Conservation (phyloP, 2,888 invertebrate genomes). For the Bombylius discolor region DNA sequence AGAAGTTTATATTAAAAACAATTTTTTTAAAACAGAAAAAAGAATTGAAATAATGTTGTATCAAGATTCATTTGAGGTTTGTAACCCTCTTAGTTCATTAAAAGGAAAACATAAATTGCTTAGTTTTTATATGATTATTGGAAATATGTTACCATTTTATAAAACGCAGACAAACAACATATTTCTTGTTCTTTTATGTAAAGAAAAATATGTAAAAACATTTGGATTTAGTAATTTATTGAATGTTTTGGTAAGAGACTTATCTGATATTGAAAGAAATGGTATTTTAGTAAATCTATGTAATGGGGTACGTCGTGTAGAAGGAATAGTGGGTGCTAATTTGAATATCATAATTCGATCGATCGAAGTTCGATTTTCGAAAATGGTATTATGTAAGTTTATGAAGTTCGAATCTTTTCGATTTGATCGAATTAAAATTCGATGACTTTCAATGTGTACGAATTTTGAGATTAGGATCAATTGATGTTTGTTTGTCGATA, state of each 20-base stretch:
- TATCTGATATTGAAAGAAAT: constrained; percentile 6
- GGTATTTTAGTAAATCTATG: not conserved
- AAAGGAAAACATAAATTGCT: constrained; percentile 9
- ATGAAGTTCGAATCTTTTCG: too few species aligned
- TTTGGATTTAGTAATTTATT: constrained; percentile 4
- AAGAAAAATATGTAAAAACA: constrained; percentile 4
- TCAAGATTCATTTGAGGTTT: constrained; percentile 9
- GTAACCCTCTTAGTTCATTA: constrained; percentile 8
- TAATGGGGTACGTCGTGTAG: too few species aligned
- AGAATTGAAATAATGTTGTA: constrained; percentile 3
- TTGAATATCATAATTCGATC: too few species aligned
- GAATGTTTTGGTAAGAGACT: constrained; percentile 3
- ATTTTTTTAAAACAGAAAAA: not conserved
- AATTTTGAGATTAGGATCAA: too few species aligned
- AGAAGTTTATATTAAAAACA: not conserved
- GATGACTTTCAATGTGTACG: too few species aligned
- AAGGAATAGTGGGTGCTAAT: too few species aligned
- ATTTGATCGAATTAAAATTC: too few species aligned
- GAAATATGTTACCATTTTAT: too few species aligned
- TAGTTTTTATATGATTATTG: constrained; percentile 7
- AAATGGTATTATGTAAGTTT: too few species aligned
- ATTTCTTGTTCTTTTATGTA: constrained; percentile 3
- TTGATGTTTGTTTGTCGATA: too few species aligned
- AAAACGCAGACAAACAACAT: not conserved
- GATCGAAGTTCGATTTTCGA: too few species aligned